These are phyloP conservation scores for Drosophila ironensis DNA, from an alignment of 1,140 invertebrate genomes.

Conservation along the genomic window DNA sequence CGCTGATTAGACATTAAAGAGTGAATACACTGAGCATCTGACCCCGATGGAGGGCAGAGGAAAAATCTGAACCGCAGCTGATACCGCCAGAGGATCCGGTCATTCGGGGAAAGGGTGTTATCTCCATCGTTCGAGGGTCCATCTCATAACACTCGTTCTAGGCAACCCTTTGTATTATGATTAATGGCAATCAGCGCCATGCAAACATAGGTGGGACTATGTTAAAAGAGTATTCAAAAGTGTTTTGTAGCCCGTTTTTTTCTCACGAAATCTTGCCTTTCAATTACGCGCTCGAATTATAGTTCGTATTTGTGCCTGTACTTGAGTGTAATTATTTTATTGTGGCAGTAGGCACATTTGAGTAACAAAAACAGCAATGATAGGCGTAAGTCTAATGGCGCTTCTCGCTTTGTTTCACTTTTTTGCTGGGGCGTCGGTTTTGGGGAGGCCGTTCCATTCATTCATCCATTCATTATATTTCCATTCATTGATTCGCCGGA, in stretches of 20 bases:
- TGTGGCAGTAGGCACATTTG: conserved; percentile 34
- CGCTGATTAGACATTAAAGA: conserved; percentile 12
- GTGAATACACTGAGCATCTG: conserved; percentile 23
- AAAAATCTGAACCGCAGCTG: conserved; percentile 5
- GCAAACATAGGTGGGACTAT: too few relatives aligned
- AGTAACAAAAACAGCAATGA: conserved; percentile 5
- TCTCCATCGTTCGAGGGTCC: too few relatives aligned
- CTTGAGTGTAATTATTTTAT: conserved; percentile 40
- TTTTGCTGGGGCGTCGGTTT: background rate
- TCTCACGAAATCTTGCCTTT: conserved; percentile 8
- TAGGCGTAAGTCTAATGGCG: conserved; percentile 47
- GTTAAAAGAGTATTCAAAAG: background rate
- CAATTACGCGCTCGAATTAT: conserved; percentile 9
- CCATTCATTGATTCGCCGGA: conserved; percentile 65
- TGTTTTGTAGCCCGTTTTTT: background rate
- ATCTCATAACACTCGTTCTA: too few relatives aligned
- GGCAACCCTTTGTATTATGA: too few relatives aligned
- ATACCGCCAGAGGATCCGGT: too few relatives aligned
- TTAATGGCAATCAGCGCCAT: too few relatives aligned
- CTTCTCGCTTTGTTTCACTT: conserved; percentile 44
- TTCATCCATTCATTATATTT: conserved; percentile 55
- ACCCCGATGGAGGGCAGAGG: conserved; percentile 23
- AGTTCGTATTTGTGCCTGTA: background rate
- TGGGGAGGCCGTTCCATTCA: conserved; percentile 13
- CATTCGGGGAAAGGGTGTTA: too few relatives aligned